Evolutionary conservation across 2,888 invertebrate species (phyloP).

Genomic region (Tipula unca): DNA sequence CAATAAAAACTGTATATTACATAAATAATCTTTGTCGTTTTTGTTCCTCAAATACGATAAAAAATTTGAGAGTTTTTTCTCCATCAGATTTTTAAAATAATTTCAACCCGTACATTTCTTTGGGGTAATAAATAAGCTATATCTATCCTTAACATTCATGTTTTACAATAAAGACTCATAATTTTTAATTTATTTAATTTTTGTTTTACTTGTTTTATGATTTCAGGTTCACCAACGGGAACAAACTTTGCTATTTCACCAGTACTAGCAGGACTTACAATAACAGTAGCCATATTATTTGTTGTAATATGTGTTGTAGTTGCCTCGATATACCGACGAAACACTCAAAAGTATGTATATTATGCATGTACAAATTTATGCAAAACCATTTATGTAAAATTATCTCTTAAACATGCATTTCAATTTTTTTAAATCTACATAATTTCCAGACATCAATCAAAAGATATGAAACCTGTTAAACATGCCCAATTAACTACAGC

Average conservation of each 20-base stretch:
- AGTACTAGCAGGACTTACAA: constrained; percentile 64
- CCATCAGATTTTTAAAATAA: not conserved
- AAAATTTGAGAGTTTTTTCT: not conserved
- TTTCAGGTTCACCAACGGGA: constrained; percentile 52
- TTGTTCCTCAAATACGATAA: not conserved
- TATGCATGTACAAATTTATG: not conserved
- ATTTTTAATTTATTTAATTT: not conserved
- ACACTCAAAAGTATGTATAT: constrained; percentile 41
- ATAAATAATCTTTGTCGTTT: no score
- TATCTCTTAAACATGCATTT: not conserved
- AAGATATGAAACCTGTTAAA: constrained; percentile 28
- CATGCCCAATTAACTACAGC: constrained; percentile 40
- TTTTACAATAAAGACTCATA: not conserved
- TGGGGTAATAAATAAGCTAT: not conserved
- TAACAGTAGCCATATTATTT: constrained; percentile 65
- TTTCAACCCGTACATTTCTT: not conserved
- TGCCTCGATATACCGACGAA: constrained; percentile 54
- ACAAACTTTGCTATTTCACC: constrained; percentile 62
- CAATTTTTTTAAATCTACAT: not conserved
- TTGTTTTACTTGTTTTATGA: not conserved
- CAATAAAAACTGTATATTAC: not conserved
- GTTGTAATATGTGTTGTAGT: constrained; percentile 68
- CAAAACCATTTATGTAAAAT: not conserved
- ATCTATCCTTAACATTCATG: no score
- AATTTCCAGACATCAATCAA: constrained; percentile 14